A percentile compares a stretch with the other conserved stretches of the same genome.
phyloP scores from a whole-genome alignment of 2,888 invertebrate species.

The Coremacera marginata region DNA sequence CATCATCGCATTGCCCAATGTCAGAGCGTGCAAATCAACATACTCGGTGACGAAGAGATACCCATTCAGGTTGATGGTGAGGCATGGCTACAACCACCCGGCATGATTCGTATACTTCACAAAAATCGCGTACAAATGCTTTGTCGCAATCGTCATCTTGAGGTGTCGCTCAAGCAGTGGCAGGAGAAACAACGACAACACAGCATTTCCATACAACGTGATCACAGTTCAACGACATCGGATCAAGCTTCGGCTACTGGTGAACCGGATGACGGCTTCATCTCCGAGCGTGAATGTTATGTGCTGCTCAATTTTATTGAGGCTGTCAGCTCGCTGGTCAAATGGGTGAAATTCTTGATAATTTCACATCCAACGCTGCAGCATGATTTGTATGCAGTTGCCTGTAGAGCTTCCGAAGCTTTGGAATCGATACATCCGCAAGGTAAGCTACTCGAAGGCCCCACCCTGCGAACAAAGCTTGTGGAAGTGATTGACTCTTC shows the following conservation, averaged over 20 bases:
- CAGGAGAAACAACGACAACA: slow-evolving; percentile 83
- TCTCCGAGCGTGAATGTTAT: slow-evolving; percentile 70
- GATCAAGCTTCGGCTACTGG: slow-evolving; percentile 55
- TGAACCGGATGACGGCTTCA: slow-evolving; percentile 68
- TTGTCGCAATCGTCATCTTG: slow-evolving; percentile 89
- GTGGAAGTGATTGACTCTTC: slow-evolving; percentile 72
- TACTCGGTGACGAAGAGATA: slow-evolving; percentile 91
- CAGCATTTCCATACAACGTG: slow-evolving; percentile 70
- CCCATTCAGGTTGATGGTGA: slow-evolving; percentile 98
- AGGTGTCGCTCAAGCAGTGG: slow-evolving; percentile 90
- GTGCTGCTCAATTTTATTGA: slow-evolving; percentile 83
- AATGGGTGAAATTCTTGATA: slow-evolving; percentile 80
- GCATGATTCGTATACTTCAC: slow-evolving; percentile 94
- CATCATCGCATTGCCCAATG: slow-evolving; percentile 98
- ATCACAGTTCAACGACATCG: slow-evolving; percentile 68
- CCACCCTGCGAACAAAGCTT: slow-evolving; percentile 79
- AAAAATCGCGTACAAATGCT: slow-evolving; percentile 98
- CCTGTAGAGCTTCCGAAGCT: slow-evolving; percentile 78
- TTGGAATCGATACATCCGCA: slow-evolving; percentile 84
- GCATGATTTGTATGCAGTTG: slow-evolving; percentile 81
- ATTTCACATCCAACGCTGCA: slow-evolving; percentile 78
- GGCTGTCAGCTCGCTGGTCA: slow-evolving; percentile 86
- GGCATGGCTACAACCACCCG: slow-evolving; percentile 97
- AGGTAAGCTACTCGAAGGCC: slow-evolving; percentile 84
- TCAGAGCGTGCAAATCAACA: slow-evolving; percentile 95